Conservation (phyloP, 2,113 vertebrate genomes). For the Myodes glareolus region DNA sequence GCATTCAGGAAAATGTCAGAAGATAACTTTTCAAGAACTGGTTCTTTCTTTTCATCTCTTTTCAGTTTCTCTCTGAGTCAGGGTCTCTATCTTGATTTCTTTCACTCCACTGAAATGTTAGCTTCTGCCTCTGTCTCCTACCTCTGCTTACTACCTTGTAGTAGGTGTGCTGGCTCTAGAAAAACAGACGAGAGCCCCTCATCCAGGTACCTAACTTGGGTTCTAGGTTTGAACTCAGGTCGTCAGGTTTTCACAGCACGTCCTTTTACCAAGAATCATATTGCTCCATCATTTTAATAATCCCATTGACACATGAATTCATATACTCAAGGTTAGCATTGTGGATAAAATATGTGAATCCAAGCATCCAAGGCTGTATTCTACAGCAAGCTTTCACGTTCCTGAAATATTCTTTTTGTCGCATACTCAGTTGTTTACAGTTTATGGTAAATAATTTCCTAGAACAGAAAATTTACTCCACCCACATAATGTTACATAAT, state of each 20-base stretch:
- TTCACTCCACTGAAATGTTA: too few species aligned
- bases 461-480: neutral
- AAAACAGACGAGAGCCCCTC: neutral
- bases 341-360: neutral
- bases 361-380: neutral
- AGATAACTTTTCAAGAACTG: neutral
- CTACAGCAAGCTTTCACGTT: neutral
- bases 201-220: neutral
- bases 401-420: neutral
- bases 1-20: neutral
- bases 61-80: neutral
- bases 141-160: neutral
- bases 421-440: neutral
- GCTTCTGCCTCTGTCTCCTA: neutral
- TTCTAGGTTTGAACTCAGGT: neutral
- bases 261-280: neutral
- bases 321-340: neutral
- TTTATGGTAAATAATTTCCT: neutral
- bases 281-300: neutral
- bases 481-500: neutral
- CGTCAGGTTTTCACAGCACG: neutral
- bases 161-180: neutral
- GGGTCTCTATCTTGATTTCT: neutral
- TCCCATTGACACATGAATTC: neutral
- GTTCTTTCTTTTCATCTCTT: neutral